Evolutionary conservation across 1,140 invertebrate species (phyloP).

Genomic region (Pogonomyrmex californicus): DNA sequence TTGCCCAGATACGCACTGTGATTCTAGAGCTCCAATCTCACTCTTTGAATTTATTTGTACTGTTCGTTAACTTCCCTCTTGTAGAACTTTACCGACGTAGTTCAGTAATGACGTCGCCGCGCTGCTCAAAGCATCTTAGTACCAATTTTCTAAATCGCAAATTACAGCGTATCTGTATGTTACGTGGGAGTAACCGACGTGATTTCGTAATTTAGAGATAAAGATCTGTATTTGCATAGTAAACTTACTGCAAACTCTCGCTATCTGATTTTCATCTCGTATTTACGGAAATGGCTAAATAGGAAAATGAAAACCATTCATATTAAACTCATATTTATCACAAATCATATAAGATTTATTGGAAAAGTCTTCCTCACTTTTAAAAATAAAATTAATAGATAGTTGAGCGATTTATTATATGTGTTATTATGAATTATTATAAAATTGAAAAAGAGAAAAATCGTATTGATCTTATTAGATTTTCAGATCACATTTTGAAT

Average conservation of each 20-base stretch:
- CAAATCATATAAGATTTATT: background rate
- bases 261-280: constrained; percentile 19
- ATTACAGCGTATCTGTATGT: constrained; percentile 36
- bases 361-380: background rate
- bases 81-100: constrained; percentile 36
- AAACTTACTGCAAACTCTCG: background rate
- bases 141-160: constrained; percentile 55
- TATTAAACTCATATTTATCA: constrained; percentile 1
- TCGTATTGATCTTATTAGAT: background rate
- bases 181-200: background rate
- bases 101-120: constrained; percentile 37
- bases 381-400: background rate
- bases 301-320: background rate
- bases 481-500: background rate
- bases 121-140: constrained; percentile 35
- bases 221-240: constrained; percentile 24
- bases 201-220: constrained; percentile 43
- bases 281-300: background rate
- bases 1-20: constrained; percentile 81
- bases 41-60: constrained; percentile 69
- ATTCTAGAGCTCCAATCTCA: constrained; percentile 75
- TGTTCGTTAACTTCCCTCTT: constrained; percentile 59
- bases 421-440: background rate
- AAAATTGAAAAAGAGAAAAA: background rate
- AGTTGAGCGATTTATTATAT: background rate